phyloP scores from a whole-genome alignment of 2,888 invertebrate species.

The Cylindroiulus punctatus region DNA sequence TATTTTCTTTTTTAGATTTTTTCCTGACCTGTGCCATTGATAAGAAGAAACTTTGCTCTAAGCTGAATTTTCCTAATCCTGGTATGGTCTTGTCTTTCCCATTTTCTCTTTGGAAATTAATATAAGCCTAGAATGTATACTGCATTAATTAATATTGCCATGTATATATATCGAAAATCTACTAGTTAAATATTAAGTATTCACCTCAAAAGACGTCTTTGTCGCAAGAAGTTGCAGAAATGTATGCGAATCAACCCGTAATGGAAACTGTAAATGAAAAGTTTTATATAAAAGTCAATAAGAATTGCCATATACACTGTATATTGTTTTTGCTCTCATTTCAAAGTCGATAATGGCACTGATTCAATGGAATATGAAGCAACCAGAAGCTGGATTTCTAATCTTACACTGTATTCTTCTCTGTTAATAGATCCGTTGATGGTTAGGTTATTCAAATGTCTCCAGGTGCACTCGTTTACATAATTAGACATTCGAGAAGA shows the following conservation, averaged over 20 bases:
- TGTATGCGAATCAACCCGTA: neutral
- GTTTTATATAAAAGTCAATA: no score
- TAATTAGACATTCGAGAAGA: conserved; percentile 30
- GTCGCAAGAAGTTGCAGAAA: conserved; percentile 36
- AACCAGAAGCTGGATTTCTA: neutral
- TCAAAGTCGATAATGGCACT: no score
- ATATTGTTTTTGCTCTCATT: no score
- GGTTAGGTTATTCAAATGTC: conserved; percentile 11
- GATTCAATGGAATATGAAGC: neutral
- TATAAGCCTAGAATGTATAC: conserved; percentile 33
- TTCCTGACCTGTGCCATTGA: conserved; percentile 33
- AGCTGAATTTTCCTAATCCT: conserved; percentile 46
- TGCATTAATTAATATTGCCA: neutral
- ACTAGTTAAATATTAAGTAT: neutral
- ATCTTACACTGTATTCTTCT: conserved; percentile 35
- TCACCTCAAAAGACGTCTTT: conserved; percentile 36
- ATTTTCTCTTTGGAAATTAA: conserved; percentile 22
- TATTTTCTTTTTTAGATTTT: neutral
- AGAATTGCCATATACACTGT: no score
- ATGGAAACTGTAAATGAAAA: conserved; percentile 31
- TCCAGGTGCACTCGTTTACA: conserved; percentile 35
- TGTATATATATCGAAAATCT: neutral
- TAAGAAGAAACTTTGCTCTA: conserved; percentile 45
- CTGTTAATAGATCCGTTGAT: conserved; percentile 36
- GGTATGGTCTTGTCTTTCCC: conserved; percentile 28